Evolutionary conservation across 53 echinoderm and acorn worm species (phyloP), one percentile per base, ranked within the genome.

Genomic region (Temnopleurus reevesii): DNA sequence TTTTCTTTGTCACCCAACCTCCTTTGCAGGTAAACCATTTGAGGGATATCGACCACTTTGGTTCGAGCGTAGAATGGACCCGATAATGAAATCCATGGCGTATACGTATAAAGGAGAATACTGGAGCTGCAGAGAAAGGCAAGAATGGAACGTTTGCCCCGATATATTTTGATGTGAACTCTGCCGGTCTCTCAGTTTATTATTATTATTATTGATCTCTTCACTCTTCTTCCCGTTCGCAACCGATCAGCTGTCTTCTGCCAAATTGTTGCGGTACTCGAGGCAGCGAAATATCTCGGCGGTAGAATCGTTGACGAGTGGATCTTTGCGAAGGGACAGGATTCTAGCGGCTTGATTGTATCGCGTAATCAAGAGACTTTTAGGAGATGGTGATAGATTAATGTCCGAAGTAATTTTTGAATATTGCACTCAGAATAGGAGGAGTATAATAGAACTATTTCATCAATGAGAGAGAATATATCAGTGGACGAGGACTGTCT

Each of bases 31-130:
- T 35, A 92, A 95, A 85, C 92, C 89, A 2, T 92, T 65, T 47
- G 99, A 99, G 80, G 90, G 89, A 18, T 99, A 99, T 91, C 91
- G 90, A 81, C 96, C 99, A 34, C 77, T 87, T 13, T 99, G 99
- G 99, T 99, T 99, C 89, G 93, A 99, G 83, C 89, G 94, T 25
- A 92, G 96, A 58, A 94, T 95, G 91, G 99, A 99, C 66, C 90
- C 94, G 57, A 46, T 94, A 26, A 99, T 93, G 53, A 99, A 96
- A 84, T 88, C 94, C 55, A 92, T 96, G 71, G 93, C 93, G 0
- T 92, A 99, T 55, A 85, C 84, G n/a, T 99, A 92, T 53, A 93
- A 89, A 21, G 91, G 89, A 27, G 91, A 93, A 26, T 99, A 99
- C 87, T 99, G 96, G 96, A 65, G 90, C 1, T 46, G 76, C 55